phyloP scores from a whole-genome alignment of 2,113 vertebrate species.

The Alouatta palliata region DNA sequence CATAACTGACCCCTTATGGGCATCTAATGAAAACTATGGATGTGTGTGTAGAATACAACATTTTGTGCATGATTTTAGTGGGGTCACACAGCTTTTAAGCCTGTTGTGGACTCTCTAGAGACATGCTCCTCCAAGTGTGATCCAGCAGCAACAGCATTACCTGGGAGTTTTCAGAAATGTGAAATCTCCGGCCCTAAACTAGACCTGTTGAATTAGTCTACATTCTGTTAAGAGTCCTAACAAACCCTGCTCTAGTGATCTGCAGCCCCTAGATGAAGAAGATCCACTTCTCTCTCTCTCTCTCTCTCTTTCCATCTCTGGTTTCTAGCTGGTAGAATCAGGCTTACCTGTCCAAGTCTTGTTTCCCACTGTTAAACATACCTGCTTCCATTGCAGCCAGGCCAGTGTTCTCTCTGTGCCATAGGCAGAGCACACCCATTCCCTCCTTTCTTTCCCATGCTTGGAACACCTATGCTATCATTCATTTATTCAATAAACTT shows the following conservation, averaged over 20 bases:
- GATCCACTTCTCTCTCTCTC: neutral
- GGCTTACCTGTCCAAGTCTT: neutral
- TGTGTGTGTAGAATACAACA: neutral
- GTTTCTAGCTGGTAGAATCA: neutral
- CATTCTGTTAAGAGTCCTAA: neutral
- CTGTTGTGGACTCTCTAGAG: neutral
- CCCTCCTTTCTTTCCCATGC: neutral
- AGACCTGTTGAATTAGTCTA: neutral
- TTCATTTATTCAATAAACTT: neutral
- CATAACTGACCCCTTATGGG: neutral
- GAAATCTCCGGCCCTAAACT: neutral
- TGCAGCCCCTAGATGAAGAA: neutral
- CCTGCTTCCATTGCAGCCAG: accelerated
- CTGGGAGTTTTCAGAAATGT: neutral
- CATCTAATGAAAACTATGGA: neutral
- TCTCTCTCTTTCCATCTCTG: neutral
- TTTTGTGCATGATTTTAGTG: neutral
- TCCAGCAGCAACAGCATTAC: neutral
- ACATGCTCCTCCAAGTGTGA: neutral
- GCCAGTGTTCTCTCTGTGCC: neutral
- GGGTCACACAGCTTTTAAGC: neutral
- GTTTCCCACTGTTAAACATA: neutral
- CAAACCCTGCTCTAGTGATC: neutral
- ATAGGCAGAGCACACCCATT: neutral
- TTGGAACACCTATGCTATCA: neutral